Evolutionary conservation across 2,113 vertebrate genomes (phyloP), one percentile per base, ranked within the genome.

Genomic region (Oreochromis tanganicae): DNA sequence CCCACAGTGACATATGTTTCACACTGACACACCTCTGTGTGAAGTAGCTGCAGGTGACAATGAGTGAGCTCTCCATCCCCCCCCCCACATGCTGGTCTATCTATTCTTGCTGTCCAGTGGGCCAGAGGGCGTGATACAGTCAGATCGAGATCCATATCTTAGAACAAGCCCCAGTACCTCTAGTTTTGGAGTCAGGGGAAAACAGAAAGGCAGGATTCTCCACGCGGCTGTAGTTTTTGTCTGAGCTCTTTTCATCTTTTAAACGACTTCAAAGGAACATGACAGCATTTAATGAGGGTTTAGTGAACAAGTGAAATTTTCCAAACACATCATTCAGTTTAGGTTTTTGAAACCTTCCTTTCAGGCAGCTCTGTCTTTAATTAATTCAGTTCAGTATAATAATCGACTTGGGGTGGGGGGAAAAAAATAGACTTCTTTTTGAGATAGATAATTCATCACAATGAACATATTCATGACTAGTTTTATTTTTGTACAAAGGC

Each of bases 1-100:
- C 41, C 57, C 50, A 54, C 12, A 41, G 36, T 52, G 57, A 71
- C 80, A 24, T 80, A 83, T 79, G 61, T 24, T 78, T 85, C 50
- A 48, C 52, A n/a, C 32, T 75, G 71, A 54, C 32, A 48, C 82
- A 80, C 71, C 78, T 82, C 85, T 16, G 79, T 84, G 78, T 79
- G 43, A 84, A 63, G 80, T 78, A 68, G 85, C 93, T 88, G 79
- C 80, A 83, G 90, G 87, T 93, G 92, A 93, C 86, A 89, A 24
- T 88, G 86, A 94, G 81, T 41, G 85, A 92, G 59, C 80, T 87
- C 85, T 91, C 59, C 13, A 91, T 89, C 86, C 86, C 46, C 89
- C 87, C 54, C 36, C 66, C 80, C 80, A 81, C 81, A 73, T 87
- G 82, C 85, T 88, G 75, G n/a, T 54, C 52, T 17, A 9, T 41